Base-by-base conservation (phyloP, 2,797 vertebrate genomes). In the Sebastes miniatus region DNA sequence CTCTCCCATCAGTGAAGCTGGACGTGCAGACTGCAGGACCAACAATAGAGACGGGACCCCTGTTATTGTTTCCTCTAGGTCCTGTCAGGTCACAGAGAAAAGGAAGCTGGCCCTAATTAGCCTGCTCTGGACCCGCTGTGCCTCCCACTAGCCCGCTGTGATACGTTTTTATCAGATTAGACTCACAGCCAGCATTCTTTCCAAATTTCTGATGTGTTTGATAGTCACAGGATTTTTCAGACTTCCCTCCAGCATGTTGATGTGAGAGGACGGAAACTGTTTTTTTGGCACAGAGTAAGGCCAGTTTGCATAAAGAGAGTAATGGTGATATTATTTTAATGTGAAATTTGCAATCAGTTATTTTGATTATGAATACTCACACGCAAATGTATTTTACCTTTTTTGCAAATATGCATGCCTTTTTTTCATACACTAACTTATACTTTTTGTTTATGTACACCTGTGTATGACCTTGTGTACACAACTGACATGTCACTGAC, bases 161-260 rank as follows among this genome's bases (percentile, higher is more conserved):
- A 84, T 36, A 76, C 76, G 24, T 72, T 82, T 73, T 67, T 56
- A 13, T 34, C 57, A 36, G 73, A 75, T 52, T 18, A 69, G 71
- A 54, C 64, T 47, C 3, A 6, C 10, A 20, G 68, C 52, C 68
- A 76, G 11, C 22, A 47, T 73, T 62, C 57, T 56, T 43, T 74
- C 18, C 3, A 14, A 58, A 5, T 18, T 29, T 47, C 24, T 34
- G 36, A 50, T 43, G 59, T 39, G 39, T 69, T 76, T 75, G 27
- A 63, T 57, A 62, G 20, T 54, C 4, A 29, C 0, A 0, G 64
- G 27, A 56, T 3, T 50, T 61, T 29, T 25, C 5, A 65, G 50
- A 68, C 24, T 65, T 64, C 22, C 61, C 16, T 32, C 29, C 11
- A 24, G 18, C 11, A 54, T 36, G 6, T 39, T 59, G 20, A 52